Evolutionary conservation across 2,113 vertebrate species (phyloP).

Genomic region (Balaeniceps rex): DNA sequence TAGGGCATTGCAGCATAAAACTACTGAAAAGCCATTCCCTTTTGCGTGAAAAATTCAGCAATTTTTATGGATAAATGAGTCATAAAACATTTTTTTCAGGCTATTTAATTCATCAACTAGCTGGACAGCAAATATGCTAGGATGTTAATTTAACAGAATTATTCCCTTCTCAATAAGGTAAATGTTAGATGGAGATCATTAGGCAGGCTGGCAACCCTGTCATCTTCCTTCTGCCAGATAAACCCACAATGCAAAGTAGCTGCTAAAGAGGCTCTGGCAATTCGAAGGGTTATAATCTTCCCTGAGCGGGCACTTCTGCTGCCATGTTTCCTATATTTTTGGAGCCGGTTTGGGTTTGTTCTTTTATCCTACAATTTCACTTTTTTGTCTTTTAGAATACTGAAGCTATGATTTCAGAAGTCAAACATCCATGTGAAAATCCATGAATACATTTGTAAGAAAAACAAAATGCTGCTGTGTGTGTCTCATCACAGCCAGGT

Average conservation of each 20-base stretch:
- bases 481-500: constrained; percentile 6
- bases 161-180: constrained; percentile 51
- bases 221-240: constrained; percentile 29
- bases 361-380: not conserved
- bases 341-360: not conserved
- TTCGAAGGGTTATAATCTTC: not conserved
- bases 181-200: constrained; percentile 46
- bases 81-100: constrained; percentile 45
- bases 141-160: constrained; percentile 61
- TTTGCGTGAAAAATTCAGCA: accelerated
- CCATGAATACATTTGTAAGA: not conserved
- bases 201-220: constrained; percentile 42
- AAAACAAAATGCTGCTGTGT: not conserved
- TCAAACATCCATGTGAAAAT: not conserved
- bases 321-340: not conserved
- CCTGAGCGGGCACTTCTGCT: not conserved
- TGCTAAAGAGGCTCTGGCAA: constrained; percentile 37
- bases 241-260: not conserved
- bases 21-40: not conserved
- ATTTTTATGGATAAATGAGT: constrained; percentile 30
- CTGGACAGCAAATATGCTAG: constrained; percentile 46
- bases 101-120: constrained; percentile 57
- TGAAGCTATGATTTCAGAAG: not conserved
- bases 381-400: not conserved
- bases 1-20: not conserved